Conservation (phyloP, 2,797 vertebrate genomes). For the Astyanax mexicanus region DNA sequence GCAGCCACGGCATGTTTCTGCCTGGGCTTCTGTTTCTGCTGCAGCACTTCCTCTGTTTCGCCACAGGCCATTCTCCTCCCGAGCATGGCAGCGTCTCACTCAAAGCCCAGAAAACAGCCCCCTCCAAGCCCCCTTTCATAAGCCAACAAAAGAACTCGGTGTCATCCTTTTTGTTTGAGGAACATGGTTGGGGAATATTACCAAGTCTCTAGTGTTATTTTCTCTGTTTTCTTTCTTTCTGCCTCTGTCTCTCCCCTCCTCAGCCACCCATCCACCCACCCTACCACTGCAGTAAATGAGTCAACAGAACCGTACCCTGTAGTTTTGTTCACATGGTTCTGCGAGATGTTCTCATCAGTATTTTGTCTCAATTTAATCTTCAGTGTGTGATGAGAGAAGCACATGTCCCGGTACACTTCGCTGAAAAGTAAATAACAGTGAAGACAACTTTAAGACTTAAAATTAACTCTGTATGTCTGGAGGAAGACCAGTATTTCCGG, state of each 20-base stretch:
- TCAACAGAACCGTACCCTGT: conserved; percentile 9
- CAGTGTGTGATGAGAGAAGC: background rate
- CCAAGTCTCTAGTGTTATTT: conserved; percentile 21
- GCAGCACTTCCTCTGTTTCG: conserved; percentile 48
- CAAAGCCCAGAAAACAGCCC: conserved; percentile 34
- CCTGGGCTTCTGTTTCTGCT: conserved; percentile 41
- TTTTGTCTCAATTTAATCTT: conserved; percentile 1
- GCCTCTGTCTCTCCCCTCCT: background rate
- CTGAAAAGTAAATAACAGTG: background rate
- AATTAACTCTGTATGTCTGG: background rate
- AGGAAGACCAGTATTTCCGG: too few species aligned
- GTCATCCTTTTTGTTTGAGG: conserved; percentile 41
- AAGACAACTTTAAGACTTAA: background rate
- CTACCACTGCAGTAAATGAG: conserved; percentile 34
- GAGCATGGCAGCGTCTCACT: conserved; percentile 37
- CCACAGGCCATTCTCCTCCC: conserved; percentile 47
- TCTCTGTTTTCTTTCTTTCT: background rate
- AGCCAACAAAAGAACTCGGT: conserved; percentile 48
- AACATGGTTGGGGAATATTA: conserved; percentile 35
- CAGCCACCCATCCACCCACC: background rate
- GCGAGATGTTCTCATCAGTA: background rate
- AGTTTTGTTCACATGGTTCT: background rate
- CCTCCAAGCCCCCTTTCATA: conserved; percentile 39
- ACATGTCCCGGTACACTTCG: background rate
- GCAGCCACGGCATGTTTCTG: conserved; percentile 53